Evolutionary conservation across 2,888 invertebrate genomes (phyloP).

Genomic region (Cheiracanthium punctorium): DNA sequence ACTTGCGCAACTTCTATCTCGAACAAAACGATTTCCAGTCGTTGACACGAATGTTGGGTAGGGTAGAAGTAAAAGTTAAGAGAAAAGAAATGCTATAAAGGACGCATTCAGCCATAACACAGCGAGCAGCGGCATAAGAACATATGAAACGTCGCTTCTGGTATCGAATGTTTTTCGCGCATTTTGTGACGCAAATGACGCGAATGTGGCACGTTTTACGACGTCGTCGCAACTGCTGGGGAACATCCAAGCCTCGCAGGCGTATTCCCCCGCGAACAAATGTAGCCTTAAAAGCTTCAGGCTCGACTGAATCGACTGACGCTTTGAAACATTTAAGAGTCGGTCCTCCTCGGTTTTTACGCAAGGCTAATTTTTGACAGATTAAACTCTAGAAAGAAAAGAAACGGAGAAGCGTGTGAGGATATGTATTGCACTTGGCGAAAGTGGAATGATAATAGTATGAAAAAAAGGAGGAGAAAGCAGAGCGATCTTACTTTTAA

Average conservation of each 20-base stretch:
- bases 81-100: constrained; percentile 33
- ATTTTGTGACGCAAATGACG: constrained; percentile 54
- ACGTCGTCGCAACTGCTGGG: constrained; percentile 30
- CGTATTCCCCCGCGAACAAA: constrained; percentile 14
- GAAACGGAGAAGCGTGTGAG: constrained; percentile 17
- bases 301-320: constrained; percentile 34
- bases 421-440: neutral
- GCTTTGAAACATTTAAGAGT: constrained; percentile 27
- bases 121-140: neutral
- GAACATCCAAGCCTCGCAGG: neutral
- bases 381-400: constrained; percentile 49
- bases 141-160: neutral
- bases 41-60: neutral
- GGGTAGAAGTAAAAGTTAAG: neutral
- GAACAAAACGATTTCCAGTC: neutral
- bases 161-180: constrained; percentile 21
- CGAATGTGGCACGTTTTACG: constrained; percentile 40
- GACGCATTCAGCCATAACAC: constrained; percentile 26
- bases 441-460: constrained; percentile 8
- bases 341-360: constrained; percentile 26
- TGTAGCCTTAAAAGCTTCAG: constrained; percentile 53
- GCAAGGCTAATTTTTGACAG: constrained; percentile 34
- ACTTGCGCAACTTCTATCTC: too few species aligned
- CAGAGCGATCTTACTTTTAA: neutral
- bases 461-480: neutral